Conservation (phyloP, 2,113 vertebrate species). For the Hyaena hyaena region DNA sequence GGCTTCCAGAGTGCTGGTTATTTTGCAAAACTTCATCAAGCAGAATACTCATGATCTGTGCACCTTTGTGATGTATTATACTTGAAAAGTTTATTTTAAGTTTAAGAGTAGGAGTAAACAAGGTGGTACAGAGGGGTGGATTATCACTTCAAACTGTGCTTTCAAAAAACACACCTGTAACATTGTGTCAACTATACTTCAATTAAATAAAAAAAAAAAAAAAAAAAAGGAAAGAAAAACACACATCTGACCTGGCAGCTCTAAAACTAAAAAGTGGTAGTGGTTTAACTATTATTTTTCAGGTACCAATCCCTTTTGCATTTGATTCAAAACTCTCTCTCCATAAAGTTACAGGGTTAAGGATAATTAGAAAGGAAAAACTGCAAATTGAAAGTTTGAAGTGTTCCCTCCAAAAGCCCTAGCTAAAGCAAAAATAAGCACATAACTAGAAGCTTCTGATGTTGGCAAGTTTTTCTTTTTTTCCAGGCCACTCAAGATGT, state of each 20-base stretch:
- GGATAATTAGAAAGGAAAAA: constrained; percentile 38
- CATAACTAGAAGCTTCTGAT: not conserved
- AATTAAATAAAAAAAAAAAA: not conserved
- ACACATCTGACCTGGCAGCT: not conserved
- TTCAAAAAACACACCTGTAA: not conserved
- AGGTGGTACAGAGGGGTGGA: not conserved
- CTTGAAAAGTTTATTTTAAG: not conserved
- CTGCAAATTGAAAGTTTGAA: not conserved
- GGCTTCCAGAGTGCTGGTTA: not conserved
- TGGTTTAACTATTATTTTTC: not conserved
- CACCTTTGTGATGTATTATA: not conserved
- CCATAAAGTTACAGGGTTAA: not conserved
- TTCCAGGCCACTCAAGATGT: not conserved
- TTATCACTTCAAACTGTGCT: not conserved
- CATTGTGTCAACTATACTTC: not conserved
- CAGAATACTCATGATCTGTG: not conserved
- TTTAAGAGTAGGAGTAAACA: constrained; percentile 37
- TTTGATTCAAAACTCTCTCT: constrained; percentile 34
- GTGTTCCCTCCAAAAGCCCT: not conserved
- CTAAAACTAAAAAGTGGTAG: not conserved
- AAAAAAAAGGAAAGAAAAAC: not conserved
- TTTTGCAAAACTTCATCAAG: not conserved
- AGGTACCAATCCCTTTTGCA: not conserved
- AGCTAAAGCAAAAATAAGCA: not conserved
- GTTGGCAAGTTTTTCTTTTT: not conserved